These are phyloP conservation scores for Tenthredo mesomela DNA, from an alignment of 2,888 invertebrate species.

Conservation along the genomic window DNA sequence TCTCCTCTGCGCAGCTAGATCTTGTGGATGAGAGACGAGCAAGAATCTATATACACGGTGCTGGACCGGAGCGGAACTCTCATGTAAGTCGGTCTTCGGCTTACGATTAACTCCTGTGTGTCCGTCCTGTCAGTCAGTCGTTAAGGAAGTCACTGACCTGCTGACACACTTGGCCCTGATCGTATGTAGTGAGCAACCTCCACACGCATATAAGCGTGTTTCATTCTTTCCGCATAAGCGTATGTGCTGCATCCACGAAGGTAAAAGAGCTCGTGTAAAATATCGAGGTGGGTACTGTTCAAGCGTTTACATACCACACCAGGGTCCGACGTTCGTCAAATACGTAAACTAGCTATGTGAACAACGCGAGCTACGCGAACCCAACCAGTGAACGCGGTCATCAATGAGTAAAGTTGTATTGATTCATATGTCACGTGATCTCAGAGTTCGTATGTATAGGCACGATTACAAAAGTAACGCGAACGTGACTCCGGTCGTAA, in stretches of 20 bases:
- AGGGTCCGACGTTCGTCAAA: not conserved
- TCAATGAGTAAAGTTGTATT: slow-evolving; percentile 18
- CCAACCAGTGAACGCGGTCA: not conserved
- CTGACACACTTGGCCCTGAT: slow-evolving; percentile 65
- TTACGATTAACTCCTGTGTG: slow-evolving; percentile 47
- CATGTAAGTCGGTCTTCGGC: slow-evolving; percentile 51
- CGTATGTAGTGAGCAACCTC: slow-evolving; percentile 57
- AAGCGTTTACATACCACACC: not conserved
- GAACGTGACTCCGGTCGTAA: slow-evolving; percentile 29
- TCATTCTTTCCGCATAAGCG: slow-evolving; percentile 51
- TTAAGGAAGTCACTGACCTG: slow-evolving; percentile 65
- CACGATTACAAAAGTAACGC: slow-evolving; percentile 27
- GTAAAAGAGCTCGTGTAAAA: slow-evolving; percentile 20
- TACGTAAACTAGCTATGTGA: not conserved
- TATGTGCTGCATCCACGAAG: not conserved
- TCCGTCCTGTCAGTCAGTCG: slow-evolving; percentile 52
- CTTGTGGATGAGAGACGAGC: not conserved
- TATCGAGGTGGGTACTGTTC: not conserved
- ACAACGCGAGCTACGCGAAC: not conserved
- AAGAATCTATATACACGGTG: slow-evolving; percentile 34
- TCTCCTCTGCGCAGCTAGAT: not conserved
- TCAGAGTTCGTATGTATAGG: not conserved
- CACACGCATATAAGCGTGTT: slow-evolving; percentile 46
- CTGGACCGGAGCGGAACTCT: slow-evolving; percentile 42
- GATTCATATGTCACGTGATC: slow-evolving; percentile 34